phyloP scores from a whole-genome alignment of 2,888 invertebrate genomes.

The Itoplectis maculator region DNA sequence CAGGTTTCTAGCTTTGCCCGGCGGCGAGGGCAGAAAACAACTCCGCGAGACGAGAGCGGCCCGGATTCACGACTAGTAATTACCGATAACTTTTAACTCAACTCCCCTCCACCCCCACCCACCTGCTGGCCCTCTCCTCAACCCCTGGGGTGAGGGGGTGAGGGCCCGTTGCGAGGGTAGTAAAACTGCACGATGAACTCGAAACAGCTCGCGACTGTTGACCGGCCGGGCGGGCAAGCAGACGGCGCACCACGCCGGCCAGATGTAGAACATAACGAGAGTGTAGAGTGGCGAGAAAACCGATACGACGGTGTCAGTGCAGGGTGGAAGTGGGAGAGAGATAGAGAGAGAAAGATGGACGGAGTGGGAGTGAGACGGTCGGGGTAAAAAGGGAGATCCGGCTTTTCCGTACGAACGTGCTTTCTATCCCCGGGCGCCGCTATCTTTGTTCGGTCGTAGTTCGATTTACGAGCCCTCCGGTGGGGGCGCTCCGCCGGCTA shows the following conservation, averaged over 20 bases:
- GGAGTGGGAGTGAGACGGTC: background rate
- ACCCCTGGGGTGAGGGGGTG: background rate
- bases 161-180: slow-evolving; percentile 22
- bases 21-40: background rate
- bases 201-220: slow-evolving; percentile 32
- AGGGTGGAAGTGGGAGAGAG: background rate
- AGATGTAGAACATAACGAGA: slow-evolving; percentile 14
- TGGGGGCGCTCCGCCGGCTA: slow-evolving; percentile 24
- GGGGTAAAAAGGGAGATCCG: slow-evolving; percentile 49
- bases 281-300: slow-evolving; percentile 29
- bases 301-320: slow-evolving; percentile 19
- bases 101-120: too few species aligned
- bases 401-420: slow-evolving; percentile 47
- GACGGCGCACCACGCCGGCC: background rate
- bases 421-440: slow-evolving; percentile 29
- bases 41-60: slow-evolving; percentile 3
- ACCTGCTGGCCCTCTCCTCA: too few species aligned
- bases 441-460: slow-evolving; percentile 54
- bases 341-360: background rate
- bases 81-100: slow-evolving; percentile 70
- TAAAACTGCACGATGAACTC: slow-evolving; percentile 48
- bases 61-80: slow-evolving; percentile 62
- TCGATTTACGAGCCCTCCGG: slow-evolving; percentile 60
- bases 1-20: background rate
- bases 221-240: background rate